Conservation (phyloP, 2,113 vertebrate species). For the Semnornis frantzii region DNA sequence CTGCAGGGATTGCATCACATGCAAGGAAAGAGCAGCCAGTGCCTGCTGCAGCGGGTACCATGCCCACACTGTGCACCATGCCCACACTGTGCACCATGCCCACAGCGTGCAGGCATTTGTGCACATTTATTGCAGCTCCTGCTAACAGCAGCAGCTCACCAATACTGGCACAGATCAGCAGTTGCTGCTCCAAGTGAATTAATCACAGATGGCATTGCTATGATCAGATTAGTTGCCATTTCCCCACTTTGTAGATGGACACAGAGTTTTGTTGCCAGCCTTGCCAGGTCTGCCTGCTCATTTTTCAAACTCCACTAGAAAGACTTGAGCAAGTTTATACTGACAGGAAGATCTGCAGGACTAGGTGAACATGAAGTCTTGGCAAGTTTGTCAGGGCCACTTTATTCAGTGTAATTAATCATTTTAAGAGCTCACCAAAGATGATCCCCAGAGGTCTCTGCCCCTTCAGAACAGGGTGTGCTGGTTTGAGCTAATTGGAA, state of each 20-base stretch:
- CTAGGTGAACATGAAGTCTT: not conserved
- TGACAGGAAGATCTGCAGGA: not conserved
- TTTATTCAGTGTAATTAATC: not conserved
- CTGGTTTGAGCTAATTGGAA: too few species aligned
- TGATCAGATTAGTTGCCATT: constrained; percentile 38
- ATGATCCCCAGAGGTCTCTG: not conserved
- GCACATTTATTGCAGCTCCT: not conserved
- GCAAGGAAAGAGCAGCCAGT: not conserved
- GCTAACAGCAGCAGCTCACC: constrained; percentile 14
- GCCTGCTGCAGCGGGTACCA: not conserved
- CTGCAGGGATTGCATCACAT: not conserved
- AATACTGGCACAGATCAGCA: not conserved
- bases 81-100: not conserved
- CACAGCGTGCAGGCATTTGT: not conserved
- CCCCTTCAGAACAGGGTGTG: not conserved
- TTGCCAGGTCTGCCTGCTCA: not conserved
- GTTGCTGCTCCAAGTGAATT: constrained; percentile 12
- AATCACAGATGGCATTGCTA: constrained; percentile 4
- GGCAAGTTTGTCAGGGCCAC: not conserved
- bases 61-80: not conserved
- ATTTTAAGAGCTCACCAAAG: not conserved
- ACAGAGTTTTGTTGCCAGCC: not conserved
- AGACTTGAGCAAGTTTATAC: not conserved
- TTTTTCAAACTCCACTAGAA: not conserved
- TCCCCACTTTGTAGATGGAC: not conserved